Conservation (phyloP, 2,888 invertebrate genomes). For the Clitarchus hookeri region DNA sequence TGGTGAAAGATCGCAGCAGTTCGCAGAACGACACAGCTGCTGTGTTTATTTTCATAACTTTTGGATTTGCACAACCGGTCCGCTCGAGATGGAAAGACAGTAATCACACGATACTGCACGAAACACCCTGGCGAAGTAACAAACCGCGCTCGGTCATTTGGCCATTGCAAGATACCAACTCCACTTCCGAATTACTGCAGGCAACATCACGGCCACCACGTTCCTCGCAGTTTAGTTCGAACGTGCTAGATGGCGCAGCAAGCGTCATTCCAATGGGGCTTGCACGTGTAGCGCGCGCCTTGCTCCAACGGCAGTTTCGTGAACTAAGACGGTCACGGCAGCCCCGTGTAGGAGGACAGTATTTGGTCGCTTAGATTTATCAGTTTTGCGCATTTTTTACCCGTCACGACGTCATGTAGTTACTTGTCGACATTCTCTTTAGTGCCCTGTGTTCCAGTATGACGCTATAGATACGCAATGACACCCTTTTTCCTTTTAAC, state of each 20-base stretch:
- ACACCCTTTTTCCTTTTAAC: no score
- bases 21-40: conserved; percentile 16
- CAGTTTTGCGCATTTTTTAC: no score
- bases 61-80: neutral
- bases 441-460: no score
- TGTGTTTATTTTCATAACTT: conserved; percentile 21
- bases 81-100: neutral
- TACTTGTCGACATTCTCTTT: no score
- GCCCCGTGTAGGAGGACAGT: no score
- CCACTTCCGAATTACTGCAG: neutral
- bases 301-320: neutral
- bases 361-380: no score
- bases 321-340: neutral
- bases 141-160: neutral
- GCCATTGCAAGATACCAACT: neutral
- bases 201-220: neutral
- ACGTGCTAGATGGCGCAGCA: conserved; percentile 3
- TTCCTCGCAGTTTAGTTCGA: neutral
- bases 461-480: no score
- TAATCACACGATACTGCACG: neutral
- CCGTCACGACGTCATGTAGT: no score
- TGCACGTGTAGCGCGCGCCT: neutral
- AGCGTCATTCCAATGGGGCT: neutral
- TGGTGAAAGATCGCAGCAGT: neutral
- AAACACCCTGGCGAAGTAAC: neutral